Base-by-base conservation (phyloP, 2,797 vertebrate genomes). In the Arrhamphus sclerolepis region DNA sequence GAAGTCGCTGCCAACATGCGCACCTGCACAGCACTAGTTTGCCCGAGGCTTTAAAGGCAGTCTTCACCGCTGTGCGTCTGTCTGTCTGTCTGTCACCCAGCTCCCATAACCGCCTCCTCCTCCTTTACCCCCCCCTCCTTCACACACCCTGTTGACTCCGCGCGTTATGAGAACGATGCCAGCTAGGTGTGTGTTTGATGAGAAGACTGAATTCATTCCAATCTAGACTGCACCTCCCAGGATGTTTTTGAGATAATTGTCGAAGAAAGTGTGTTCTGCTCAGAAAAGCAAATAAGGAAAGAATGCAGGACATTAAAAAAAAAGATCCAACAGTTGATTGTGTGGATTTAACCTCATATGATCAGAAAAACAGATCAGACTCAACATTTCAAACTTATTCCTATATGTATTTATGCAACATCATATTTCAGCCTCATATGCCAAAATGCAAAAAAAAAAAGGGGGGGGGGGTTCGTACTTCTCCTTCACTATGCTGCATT, bases 1-100 rank as follows among this genome's bases (percentile, higher is more conserved):
- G 75, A 81, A 85, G 84, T 75, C 31, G 64, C 77, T 92, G 91
- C 91, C 91, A 92, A 89, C 86, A 81, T 9, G 85, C 87, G 90
- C 91, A 93, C 91, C 89, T 92, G 90, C 86, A 85, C 67, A 89
- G 78, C 85, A 42, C 73, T 66, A 78, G 78, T 46, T 21, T 34
- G 88, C 92, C 90, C 13, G 34, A 21, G 90, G 92, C 88, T 83
- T 31, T 26, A 64, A 48, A 89, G 82, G 75, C 88, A 67, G 78
- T 84, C 79, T 84, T 82, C 83, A 75, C 81, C 81, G 78, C 74
- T 75, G 76, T 78, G 73, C 75, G 69, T 68, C 62, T 72, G 49
- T 59, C 69, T n/a, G n/a, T n/a, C n/a, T 78, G 69, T 81, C 75
- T 72, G 56, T 77, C 81, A 65, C 24, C 48, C 73, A 48, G 24